These are phyloP conservation scores for Dynastes grantii DNA, from an alignment of 2,888 invertebrate genomes.

Conservation along the genomic window DNA sequence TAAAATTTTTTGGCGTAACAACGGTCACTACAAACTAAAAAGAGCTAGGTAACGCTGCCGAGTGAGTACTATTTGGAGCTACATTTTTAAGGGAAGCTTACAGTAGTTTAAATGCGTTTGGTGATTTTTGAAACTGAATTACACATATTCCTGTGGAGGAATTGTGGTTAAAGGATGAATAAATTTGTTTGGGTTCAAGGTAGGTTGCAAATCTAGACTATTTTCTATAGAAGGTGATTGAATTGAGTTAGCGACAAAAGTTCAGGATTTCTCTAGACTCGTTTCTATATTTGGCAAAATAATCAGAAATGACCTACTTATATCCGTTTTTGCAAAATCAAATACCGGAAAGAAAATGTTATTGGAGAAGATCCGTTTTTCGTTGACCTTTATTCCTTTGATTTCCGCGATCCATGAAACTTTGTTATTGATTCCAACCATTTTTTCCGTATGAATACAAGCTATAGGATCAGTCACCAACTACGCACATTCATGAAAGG, in stretches of 20 bases:
- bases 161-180: no score
- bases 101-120: no score
- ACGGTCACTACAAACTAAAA: no score
- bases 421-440: conserved; percentile 30
- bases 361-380: background rate
- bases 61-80: no score
- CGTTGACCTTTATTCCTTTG: conserved; percentile 1
- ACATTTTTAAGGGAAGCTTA: no score
- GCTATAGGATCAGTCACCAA: conserved; percentile 20
- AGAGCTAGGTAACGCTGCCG: no score
- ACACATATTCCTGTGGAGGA: no score
- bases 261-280: background rate
- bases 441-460: background rate
- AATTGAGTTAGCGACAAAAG: background rate
- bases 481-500: conserved; percentile 33
- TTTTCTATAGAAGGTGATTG: no score
- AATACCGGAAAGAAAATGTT: background rate
- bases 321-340: conserved; percentile 12
- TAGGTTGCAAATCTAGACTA: no score
- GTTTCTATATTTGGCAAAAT: conserved; percentile 2
- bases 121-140: no score
- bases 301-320: conserved; percentile 36
- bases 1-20: no score
- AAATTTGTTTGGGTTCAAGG: no score
- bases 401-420: background rate